These are phyloP conservation scores for Drosophila paulistorum DNA, from an alignment of 1,140 invertebrate genomes.

Conservation along the genomic window DNA sequence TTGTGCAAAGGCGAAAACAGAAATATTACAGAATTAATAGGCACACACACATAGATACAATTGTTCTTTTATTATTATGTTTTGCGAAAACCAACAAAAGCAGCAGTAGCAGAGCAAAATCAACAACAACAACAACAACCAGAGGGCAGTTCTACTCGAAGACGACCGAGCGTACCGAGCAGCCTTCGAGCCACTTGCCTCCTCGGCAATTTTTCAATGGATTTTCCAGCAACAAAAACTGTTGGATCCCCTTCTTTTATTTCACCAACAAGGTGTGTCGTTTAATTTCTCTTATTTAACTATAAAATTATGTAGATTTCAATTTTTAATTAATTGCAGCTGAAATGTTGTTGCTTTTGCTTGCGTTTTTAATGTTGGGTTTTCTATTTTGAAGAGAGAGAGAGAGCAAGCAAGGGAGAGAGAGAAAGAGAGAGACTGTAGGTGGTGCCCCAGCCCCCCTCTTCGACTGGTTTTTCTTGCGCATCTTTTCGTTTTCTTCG, in stretches of 20 bases:
- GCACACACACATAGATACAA: background rate
- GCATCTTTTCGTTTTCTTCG: constrained; percentile 17
- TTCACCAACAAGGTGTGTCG: constrained; percentile 51
- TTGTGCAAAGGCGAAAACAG: constrained; percentile 21
- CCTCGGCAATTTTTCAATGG: too few relatives aligned
- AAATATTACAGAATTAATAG: constrained; percentile 35
- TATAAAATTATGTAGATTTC: background rate
- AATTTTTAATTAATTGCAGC: background rate
- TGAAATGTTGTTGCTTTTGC: background rate
- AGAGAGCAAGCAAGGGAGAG: constrained; percentile 9
- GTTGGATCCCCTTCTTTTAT: background rate
- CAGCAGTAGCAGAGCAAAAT: constrained; percentile 15
- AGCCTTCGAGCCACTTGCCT: constrained; percentile 25
- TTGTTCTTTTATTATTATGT: constrained; percentile 8
- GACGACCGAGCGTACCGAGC: constrained; percentile 57
- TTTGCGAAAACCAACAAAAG: constrained; percentile 20
- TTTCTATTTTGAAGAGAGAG: constrained; percentile 29
- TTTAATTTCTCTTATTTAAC: constrained; percentile 14
- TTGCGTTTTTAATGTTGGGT: constrained; percentile 36
- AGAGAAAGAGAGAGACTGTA: background rate
- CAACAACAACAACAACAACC: constrained; percentile 13
- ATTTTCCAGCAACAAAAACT: constrained; percentile 1
- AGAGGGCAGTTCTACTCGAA: constrained; percentile 28
- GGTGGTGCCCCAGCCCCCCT: constrained; percentile 8
- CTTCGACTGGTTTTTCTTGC: constrained; percentile 15